Percentiles rank a stretch among this genome's conserved stretches.
Evolutionary conservation across 2,113 vertebrate genomes (phyloP).

Genomic region (Lepus americanus): DNA sequence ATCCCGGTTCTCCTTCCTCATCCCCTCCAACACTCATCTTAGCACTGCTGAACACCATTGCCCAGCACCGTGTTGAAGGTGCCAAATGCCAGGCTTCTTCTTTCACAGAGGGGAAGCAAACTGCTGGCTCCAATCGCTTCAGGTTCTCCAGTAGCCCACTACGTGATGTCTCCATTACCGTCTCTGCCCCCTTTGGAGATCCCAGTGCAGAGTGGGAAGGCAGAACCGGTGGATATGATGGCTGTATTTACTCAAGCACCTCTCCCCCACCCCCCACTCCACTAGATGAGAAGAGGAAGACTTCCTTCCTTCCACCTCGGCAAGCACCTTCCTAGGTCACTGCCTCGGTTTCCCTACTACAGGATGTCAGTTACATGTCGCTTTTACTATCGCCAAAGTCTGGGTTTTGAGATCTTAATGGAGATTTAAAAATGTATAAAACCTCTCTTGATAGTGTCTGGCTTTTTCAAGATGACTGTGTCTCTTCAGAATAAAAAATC

Average conservation of each 20-base stretch:
- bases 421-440: conserved; percentile 45
- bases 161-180: neutral
- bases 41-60: neutral
- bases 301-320: neutral
- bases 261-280: too few species aligned
- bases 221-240: neutral
- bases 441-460: neutral
- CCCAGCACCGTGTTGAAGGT: neutral
- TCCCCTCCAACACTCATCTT: neutral
- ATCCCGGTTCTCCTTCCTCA: neutral
- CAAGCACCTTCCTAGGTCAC: neutral
- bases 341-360: neutral
- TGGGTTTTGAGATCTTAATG: conserved; percentile 49
- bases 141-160: neutral
- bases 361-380: neutral
- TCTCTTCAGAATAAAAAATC: conserved; percentile 27
- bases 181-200: neutral
- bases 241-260: neutral
- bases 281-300: neutral
- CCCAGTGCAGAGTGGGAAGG: neutral
- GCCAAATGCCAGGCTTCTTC: neutral
- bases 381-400: conserved; percentile 17
- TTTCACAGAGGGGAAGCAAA: neutral
- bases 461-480: neutral
- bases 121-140: neutral